Conservation (phyloP, 2,888 invertebrate genomes). For the Gibbula magus region DNA sequence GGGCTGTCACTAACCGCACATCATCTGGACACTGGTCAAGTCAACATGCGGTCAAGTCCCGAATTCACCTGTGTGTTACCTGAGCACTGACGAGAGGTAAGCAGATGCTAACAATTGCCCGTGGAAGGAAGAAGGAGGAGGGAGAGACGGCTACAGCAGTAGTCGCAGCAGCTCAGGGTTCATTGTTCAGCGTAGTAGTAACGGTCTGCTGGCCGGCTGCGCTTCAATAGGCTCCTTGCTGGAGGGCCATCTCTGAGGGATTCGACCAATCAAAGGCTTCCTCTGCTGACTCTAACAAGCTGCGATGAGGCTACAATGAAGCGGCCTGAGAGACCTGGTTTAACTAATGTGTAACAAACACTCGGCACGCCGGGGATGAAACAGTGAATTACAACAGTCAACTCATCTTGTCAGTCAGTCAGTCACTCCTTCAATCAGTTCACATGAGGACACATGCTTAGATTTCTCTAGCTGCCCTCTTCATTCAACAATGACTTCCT, state of each 20-base stretch:
- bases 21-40: neutral
- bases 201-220: neutral
- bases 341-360: constrained; percentile 1
- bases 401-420: too few species aligned
- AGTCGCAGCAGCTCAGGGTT: neutral
- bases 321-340: neutral
- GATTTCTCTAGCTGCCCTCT: too few species aligned
- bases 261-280: constrained; percentile 3
- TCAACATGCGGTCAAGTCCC: neutral
- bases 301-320: neutral
- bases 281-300: neutral
- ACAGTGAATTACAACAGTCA: too few species aligned
- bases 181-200: neutral
- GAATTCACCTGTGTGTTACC: neutral
- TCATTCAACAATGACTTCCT: too few species aligned
- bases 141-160: neutral
- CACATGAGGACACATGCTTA: too few species aligned
- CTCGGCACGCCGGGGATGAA: neutral
- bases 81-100: neutral
- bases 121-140: neutral
- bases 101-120: neutral
- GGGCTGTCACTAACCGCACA: neutral
- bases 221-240: neutral
- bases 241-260: neutral
- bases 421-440: too few species aligned